Conservation (phyloP, 2,888 invertebrate species). For the Drosophila nigricruria region DNA sequence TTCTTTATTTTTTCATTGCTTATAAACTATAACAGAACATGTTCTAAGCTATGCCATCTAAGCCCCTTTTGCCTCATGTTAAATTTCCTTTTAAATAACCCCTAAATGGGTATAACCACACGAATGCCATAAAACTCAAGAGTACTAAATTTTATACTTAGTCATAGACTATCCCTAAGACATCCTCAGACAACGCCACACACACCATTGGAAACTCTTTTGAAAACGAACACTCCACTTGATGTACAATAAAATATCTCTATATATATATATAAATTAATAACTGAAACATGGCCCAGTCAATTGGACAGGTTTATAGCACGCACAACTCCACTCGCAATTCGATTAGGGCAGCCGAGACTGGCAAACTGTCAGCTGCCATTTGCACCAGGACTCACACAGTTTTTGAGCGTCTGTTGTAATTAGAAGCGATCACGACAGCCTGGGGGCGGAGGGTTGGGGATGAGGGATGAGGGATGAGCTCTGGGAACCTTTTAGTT, state of each 20-base stretch:
- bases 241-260: not conserved
- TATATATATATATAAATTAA: slow-evolving; percentile 22
- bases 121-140: not conserved
- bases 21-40: too few species aligned
- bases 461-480: not conserved
- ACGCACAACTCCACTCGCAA: slow-evolving; percentile 62
- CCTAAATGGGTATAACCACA: not conserved
- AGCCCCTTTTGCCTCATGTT: too few species aligned
- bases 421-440: slow-evolving; percentile 36
- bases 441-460: too few species aligned
- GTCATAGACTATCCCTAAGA: not conserved
- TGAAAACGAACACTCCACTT: not conserved
- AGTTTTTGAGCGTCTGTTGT: slow-evolving; percentile 39
- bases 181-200: rapidly evolving
- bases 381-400: slow-evolving; percentile 46
- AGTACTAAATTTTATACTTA: not conserved
- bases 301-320: slow-evolving; percentile 46
- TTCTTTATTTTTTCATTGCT: too few species aligned
- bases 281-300: slow-evolving; percentile 45
- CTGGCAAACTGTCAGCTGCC: slow-evolving; percentile 65
- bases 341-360: slow-evolving; percentile 65
- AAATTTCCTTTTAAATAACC: too few species aligned
- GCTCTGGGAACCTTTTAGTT: slow-evolving; percentile 23
- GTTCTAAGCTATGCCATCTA: too few species aligned
- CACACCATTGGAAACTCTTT: not conserved